Evolutionary conservation across 2,888 invertebrate species (phyloP).

Genomic region (Chromoteleia sp.): DNA sequence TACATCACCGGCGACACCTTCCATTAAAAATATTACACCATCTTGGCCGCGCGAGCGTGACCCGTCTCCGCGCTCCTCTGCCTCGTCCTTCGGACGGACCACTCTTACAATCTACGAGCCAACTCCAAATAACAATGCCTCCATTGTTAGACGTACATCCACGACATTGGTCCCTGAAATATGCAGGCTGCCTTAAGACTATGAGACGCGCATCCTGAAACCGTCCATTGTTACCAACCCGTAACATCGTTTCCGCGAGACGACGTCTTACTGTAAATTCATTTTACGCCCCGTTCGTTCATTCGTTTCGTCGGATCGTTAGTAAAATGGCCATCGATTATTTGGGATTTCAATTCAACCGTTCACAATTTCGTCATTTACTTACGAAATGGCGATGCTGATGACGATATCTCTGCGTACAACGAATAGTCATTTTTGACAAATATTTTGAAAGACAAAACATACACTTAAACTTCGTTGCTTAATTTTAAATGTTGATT

Average conservation of each 20-base stretch:
- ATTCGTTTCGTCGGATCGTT: neutral
- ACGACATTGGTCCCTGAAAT: conserved; percentile 79
- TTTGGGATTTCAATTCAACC: neutral
- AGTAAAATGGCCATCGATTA: conserved; percentile 28
- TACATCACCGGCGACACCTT: conserved; percentile 83
- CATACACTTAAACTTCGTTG: too few relatives aligned
- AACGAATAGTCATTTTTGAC: too few relatives aligned
- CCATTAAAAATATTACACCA: conserved; percentile 84
- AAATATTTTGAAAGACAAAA: too few relatives aligned
- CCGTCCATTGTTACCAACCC: conserved; percentile 67
- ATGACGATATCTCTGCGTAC: too few relatives aligned
- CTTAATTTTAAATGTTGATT: too few relatives aligned
- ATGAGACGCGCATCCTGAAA: conserved; percentile 37
- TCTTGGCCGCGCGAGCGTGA: conserved; percentile 77
- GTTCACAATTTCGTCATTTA: too few relatives aligned
- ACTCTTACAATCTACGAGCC: conserved; percentile 74
- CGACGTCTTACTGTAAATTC: conserved; percentile 45
- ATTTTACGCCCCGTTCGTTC: conserved; percentile 35
- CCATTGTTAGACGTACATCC: conserved; percentile 80
- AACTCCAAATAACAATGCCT: conserved; percentile 82
- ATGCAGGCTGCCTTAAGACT: conserved; percentile 76
- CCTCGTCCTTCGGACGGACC: conserved; percentile 51
- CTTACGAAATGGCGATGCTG: too few relatives aligned
- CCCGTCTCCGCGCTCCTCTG: conserved; percentile 58
- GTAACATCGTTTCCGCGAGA: conserved; percentile 61